These are phyloP conservation scores for Calliscelio sp. DNA, from an alignment of 2,888 invertebrate species.

Conservation along the genomic window DNA sequence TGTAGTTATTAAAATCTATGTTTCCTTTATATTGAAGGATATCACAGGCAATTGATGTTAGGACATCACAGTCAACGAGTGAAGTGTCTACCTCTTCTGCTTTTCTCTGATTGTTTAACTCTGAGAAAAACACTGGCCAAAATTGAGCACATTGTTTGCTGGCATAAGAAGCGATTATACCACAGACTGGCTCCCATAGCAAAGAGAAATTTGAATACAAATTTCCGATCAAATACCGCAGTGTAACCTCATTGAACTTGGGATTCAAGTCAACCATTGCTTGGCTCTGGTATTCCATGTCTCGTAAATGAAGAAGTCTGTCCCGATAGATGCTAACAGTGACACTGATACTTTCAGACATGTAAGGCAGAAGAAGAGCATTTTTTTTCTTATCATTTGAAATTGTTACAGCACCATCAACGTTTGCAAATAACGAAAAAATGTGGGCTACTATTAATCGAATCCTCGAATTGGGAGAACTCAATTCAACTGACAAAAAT, in stretches of 20 bases:
- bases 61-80: slow-evolving; percentile 77
- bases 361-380: slow-evolving; percentile 84
- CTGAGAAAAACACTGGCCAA: slow-evolving; percentile 90
- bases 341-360: slow-evolving; percentile 90
- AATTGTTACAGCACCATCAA: slow-evolving; percentile 86
- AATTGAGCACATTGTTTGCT: slow-evolving; percentile 87
- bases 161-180: slow-evolving; percentile 92
- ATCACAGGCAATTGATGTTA: slow-evolving; percentile 73
- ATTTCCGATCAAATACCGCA: slow-evolving; percentile 93
- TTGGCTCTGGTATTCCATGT: slow-evolving; percentile 87
- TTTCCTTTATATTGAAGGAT: slow-evolving; percentile 87
- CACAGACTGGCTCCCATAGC: slow-evolving; percentile 94
- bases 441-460: slow-evolving; percentile 91
- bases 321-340: slow-evolving; percentile 93
- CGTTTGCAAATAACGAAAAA: slow-evolving; percentile 89
- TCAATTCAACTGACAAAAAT: slow-evolving; percentile 77
- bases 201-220: slow-evolving; percentile 95
- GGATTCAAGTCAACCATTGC: slow-evolving; percentile 87
- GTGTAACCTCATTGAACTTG: slow-evolving; percentile 88
- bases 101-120: slow-evolving; percentile 87
- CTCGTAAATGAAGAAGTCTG: slow-evolving; percentile 91
- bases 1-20: slow-evolving; percentile 91
- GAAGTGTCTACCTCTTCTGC: slow-evolving; percentile 86
- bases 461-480: slow-evolving; percentile 85
- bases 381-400: slow-evolving; percentile 81